These are phyloP conservation scores for Trichechus manatus DNA, from an alignment of 2,113 vertebrate genomes.

Conservation along the genomic window DNA sequence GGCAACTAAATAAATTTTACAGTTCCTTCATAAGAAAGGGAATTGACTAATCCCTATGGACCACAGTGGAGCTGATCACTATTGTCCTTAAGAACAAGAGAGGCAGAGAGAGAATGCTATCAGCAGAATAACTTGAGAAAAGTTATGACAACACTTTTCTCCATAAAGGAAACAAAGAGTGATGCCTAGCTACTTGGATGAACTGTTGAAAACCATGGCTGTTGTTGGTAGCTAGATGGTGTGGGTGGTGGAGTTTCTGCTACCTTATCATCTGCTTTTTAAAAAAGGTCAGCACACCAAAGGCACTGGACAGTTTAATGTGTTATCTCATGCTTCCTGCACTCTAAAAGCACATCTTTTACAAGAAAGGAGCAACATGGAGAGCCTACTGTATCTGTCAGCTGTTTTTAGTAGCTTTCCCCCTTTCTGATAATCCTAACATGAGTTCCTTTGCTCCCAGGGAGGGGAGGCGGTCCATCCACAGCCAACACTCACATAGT, in stretches of 20 bases:
- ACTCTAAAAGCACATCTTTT: neutral
- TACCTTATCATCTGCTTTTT: neutral
- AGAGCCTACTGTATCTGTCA: neutral
- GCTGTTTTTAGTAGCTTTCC: neutral
- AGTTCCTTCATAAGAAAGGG: neutral
- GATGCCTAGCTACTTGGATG: neutral
- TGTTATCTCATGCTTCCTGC: neutral
- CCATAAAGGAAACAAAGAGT: neutral
- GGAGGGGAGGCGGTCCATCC: neutral
- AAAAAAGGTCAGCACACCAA: neutral
- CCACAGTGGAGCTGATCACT: neutral
- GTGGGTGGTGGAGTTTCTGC: neutral
- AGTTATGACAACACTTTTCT: neutral
- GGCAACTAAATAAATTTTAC: neutral
- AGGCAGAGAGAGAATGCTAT: neutral
- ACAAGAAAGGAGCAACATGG: neutral
- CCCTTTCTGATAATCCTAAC: neutral
- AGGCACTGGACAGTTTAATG: neutral
- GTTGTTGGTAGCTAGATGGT: neutral
- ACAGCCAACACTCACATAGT: constrained; percentile 94
- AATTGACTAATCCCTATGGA: neutral
- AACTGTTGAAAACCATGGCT: neutral
- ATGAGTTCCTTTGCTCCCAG: too few species aligned
- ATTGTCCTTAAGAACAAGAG: neutral
- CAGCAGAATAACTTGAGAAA: neutral